Evolutionary conservation across 2,888 invertebrate species (phyloP), one percentile per base, ranked within the genome.

Genomic region (Scaptomyza polygonia): DNA sequence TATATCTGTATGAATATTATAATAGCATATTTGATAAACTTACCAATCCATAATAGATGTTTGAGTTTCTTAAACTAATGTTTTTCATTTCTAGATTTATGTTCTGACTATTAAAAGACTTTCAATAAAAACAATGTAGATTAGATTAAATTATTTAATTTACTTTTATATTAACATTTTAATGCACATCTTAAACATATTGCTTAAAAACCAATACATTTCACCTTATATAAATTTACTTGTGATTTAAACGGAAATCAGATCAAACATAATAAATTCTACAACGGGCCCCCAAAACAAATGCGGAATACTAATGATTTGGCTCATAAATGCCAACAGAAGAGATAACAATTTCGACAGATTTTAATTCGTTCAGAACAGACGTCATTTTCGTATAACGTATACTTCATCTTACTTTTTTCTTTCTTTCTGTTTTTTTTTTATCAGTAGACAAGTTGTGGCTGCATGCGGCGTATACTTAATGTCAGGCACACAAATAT

Each of bases 401-500:
- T 68, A 61, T 56, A 62, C 49, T 61, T 59, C 29, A 11, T 14
- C 11, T 42, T 18, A n/a, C 42, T 51, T 18, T 5, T 14, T 39
- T n/a, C 21, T 21, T 3, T 5, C 3, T 21, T 21, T 21, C 0
- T 27, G 9, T 21, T 21, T 25, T 29, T 18, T 61, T 51, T 39
- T 48, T 61, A 53, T 52, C 63, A 39, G 70, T 57, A 57, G 54
- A 75, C 49, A 72, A 42, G 67, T 48, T 27, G 61, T 52, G 64
- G 68, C 67, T 61, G 66, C 67, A 84, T 63, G 67, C 65, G 80
- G 78, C 78, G 83, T 88, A 83, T 88, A 88, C 88, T 86, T 86
- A 88, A 88, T 88, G 81, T 73, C 87, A 86, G 81, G 42, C 73
- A 58, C 72, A 70, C 45, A 43, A 3, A 32, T 3, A 25, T 25